Evolutionary conservation across 2,113 vertebrate species (phyloP), one percentile per base, ranked within the genome.

Genomic region (Setophaga coronata): DNA sequence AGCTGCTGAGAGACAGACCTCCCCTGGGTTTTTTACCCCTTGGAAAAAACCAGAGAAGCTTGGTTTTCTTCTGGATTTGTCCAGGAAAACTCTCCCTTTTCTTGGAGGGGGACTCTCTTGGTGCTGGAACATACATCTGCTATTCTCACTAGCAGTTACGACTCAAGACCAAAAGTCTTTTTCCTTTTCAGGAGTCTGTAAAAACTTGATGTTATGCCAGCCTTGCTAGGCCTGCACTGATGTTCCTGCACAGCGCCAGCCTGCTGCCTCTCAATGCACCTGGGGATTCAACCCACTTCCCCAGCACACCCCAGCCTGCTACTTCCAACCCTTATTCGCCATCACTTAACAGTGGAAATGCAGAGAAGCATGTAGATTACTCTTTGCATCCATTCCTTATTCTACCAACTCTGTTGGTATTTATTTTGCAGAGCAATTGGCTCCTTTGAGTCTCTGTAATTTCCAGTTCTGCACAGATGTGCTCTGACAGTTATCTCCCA

Each of bases 191-290:
- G 76, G 56, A 94, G 82, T 58, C 76, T 70, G 90, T 83, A 88
- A 97, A 96, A 95, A 96, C 95, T 96, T 97, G 96, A 96, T 97
- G 93, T 96, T 94, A 97, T 10, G 92, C 96, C 92, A 97, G 85
- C 73, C 43, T 81, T 64, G 21, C 76, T 81, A 88, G 71, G 51
- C 67, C 76, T 5, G 3, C 62, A 21, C 50, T 82, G 76, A 73
- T 92, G 79, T 88, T 88, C 79, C 51, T 83, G 36, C 70, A 73
- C 33, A 90, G 74, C 4, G 7, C 50, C 28, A 4, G 29, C 24
- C 77, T 89, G 47, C 69, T 87, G 76, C 4, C 4, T 61, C 88
- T 73, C 84, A 88, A 1, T 77, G 34, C 56, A 88, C 56, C 79
- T 70, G 79, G 58, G 64, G 72, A 71, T 38, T 29, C 38, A 88